phyloP scores from a whole-genome alignment of 2,888 invertebrate genomes.

The Ophion slaviceki region DNA sequence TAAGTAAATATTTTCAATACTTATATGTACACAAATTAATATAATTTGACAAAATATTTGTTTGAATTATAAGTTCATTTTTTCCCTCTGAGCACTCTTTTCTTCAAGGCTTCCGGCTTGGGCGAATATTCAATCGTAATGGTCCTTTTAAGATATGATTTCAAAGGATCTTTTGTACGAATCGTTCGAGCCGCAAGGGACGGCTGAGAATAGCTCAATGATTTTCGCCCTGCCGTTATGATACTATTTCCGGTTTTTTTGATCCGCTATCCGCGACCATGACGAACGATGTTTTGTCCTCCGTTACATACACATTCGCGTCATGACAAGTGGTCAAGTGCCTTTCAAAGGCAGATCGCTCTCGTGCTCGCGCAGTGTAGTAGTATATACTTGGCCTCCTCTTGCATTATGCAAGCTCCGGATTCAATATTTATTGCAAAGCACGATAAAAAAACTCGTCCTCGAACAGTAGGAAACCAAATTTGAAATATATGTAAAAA shows the following conservation, averaged over 20 bases:
- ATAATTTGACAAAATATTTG: neutral
- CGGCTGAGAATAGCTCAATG: neutral
- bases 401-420: conserved; percentile 50
- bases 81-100: neutral
- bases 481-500: neutral
- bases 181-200: neutral
- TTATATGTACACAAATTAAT: no score
- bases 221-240: conserved; percentile 22
- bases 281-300: conserved; percentile 40
- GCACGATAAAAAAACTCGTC: no score
- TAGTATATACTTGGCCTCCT: conserved; percentile 46
- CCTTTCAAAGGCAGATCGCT: conserved; percentile 37
- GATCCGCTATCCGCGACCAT: conserved; percentile 25
- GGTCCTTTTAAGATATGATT: neutral
- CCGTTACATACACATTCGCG: conserved; percentile 36
- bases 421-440: neutral
- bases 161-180: neutral
- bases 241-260: conserved; percentile 46
- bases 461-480: no score
- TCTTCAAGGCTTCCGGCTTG: neutral
- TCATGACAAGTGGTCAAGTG: conserved; percentile 44
- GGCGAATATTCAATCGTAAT: neutral
- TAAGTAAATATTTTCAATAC: no score
- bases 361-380: neutral
- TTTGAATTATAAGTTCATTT: neutral